phyloP scores from a whole-genome alignment of 2,797 vertebrate genomes.

The Apogon hyalosoma region DNA sequence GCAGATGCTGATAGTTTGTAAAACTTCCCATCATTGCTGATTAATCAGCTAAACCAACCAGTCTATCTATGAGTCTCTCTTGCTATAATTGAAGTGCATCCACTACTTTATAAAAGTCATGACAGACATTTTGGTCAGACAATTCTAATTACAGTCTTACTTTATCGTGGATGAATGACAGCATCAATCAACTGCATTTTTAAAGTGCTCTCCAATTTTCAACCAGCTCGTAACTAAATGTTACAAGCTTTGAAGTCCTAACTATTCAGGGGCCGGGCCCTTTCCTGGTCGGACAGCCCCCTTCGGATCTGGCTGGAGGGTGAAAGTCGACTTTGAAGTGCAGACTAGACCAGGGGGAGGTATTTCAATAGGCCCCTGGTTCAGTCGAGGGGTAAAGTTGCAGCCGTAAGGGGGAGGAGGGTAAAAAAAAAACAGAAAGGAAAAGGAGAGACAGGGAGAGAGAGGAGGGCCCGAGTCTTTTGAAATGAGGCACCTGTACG shows the following conservation, averaged over 20 bases:
- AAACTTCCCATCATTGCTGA: too few species aligned
- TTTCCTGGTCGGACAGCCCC: constrained; percentile 51
- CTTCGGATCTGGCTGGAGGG: constrained; percentile 66
- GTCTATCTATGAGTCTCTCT: background rate
- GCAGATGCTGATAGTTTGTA: too few species aligned
- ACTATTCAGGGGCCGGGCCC: constrained; percentile 49
- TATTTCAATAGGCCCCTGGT: constrained; percentile 75
- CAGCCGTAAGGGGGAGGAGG: constrained; percentile 39
- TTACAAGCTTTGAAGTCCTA: constrained; percentile 66
- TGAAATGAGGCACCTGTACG: constrained; percentile 78
- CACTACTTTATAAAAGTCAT: background rate
- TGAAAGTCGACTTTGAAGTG: constrained; percentile 80
- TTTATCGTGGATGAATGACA: constrained; percentile 27
- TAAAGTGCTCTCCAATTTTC: constrained; percentile 51
- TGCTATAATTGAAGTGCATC: background rate
- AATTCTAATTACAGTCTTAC: constrained; percentile 36
- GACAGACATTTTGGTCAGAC: constrained; percentile 4
- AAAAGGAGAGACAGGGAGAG: constrained; percentile 33
- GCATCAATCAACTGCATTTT: constrained; percentile 36
- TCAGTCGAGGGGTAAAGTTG: constrained; percentile 69
- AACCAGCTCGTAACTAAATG: constrained; percentile 58
- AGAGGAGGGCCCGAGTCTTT: constrained; percentile 59
- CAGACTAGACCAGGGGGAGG: constrained; percentile 71
- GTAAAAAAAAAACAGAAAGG: constrained; percentile 40
- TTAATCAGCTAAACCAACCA: too few species aligned